phyloP scores from a whole-genome alignment of 2,113 vertebrate species.

The Diglossa brunneiventris region DNA sequence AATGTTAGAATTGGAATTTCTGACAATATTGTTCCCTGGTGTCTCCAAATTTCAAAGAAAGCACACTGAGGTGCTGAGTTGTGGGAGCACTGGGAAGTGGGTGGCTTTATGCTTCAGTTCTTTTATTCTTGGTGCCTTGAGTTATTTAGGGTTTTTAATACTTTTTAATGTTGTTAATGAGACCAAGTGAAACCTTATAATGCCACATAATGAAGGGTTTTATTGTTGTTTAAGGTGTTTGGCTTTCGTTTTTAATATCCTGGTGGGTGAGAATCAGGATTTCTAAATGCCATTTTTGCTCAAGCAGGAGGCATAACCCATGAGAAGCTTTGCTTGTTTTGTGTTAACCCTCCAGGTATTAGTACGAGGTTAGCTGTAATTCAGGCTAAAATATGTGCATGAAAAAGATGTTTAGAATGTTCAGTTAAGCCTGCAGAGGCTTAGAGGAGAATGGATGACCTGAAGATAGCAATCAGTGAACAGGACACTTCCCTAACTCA shows the following conservation, averaged over 20 bases:
- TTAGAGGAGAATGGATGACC: slow-evolving; percentile 38
- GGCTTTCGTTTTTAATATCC: neutral
- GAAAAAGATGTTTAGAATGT: slow-evolving; percentile 31
- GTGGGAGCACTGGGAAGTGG: neutral
- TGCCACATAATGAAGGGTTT: neutral
- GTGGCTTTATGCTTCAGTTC: neutral
- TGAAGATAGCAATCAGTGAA: slow-evolving; percentile 50
- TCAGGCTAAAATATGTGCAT: neutral
- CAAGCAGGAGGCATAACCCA: neutral
- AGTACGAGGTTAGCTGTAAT: slow-evolving; percentile 34
- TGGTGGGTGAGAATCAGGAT: neutral
- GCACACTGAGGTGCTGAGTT: neutral
- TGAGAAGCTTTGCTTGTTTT: neutral
- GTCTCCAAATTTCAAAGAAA: neutral
- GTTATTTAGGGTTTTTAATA: neutral
- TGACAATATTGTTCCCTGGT: neutral
- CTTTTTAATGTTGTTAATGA: neutral
- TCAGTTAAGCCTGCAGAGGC: slow-evolving; percentile 1
- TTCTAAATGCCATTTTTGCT: neutral
- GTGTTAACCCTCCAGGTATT: slow-evolving; percentile 6
- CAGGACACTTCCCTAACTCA: slow-evolving; percentile 1
- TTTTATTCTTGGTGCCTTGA: neutral
- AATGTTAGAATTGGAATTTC: neutral
- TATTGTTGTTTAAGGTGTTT: neutral
- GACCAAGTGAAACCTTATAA: neutral